Percentiles rank a stretch among this genome's conserved stretches.
These are phyloP conservation scores for Oostethus manadensis DNA, from an alignment of 2,113 vertebrate genomes.

Conservation along the genomic window DNA sequence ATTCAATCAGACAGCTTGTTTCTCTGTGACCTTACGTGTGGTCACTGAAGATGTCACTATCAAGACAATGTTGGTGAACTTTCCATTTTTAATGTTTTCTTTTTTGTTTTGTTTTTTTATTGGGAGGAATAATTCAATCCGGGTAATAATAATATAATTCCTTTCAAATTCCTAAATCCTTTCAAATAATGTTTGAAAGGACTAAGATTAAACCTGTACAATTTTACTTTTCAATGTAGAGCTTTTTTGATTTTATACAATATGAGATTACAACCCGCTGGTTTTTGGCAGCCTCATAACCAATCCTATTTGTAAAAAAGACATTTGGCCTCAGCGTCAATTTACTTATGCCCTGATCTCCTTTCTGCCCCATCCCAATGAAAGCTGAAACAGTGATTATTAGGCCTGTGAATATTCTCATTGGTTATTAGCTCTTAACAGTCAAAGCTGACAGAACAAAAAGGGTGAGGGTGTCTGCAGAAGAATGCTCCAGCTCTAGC, in stretches of 20 bases:
- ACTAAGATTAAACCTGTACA: no score
- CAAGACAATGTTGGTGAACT: background rate
- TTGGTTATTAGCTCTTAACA: no score
- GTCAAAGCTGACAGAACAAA: no score
- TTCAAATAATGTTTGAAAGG: background rate
- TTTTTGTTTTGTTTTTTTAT: background rate
- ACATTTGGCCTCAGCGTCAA: conserved; percentile 40
- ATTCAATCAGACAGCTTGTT: conserved; percentile 58
- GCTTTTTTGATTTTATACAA: no score
- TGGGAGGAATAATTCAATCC: background rate
- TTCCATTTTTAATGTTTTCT: conserved; percentile 5
- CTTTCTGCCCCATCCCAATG: no score
- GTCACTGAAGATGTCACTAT: conserved; percentile 15
- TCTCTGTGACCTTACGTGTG: conserved; percentile 40
- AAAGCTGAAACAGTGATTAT: no score
- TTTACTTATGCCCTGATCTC: conserved; percentile 39
- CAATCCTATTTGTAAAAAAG: conserved; percentile 28
- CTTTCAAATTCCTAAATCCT: no score
- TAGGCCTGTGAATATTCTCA: no score
- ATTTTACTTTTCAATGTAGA: no score
- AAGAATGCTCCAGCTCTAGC: no score
- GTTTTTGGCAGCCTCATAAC: conserved; percentile 42
- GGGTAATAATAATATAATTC: no score
- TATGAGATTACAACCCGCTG: conserved; percentile 9
- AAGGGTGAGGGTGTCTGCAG: no score